Evolutionary conservation across 2,888 invertebrate genomes (phyloP), one percentile per base, ranked within the genome.

Genomic region (Gibbula magus): DNA sequence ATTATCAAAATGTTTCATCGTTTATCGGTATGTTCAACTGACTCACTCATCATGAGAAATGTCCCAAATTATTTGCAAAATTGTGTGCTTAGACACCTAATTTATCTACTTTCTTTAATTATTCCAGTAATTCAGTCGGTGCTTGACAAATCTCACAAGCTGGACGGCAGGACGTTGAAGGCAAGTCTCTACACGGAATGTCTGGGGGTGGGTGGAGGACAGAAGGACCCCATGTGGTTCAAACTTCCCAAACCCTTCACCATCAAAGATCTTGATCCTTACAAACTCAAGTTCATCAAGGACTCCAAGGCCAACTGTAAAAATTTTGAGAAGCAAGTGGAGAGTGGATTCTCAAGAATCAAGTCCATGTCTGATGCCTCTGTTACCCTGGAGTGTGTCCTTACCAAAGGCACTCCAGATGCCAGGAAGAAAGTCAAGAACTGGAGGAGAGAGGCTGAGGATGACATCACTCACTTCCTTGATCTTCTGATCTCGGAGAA

Each of bases 101-200:
- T 45, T 4, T 10, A 45, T 1, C 5, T 45, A 1, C 1, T 1
- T 45, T 45, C 13, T 5, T 5, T 56, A 7, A 25, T 25, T 73
- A 25, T 75, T 75, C 18, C 75, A 75, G 75, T 54, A 16, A 54
- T 75, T 32, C 53, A 53, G 18, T 29, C 29, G 32, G 54, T 75
- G 25, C 39, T 75, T 18, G n/a, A 53, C 32, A 54, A 53, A 75
- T 25, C 53, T 39, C 75, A 75, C 35, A 75, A 53, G 32, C n/a
- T 75, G 4, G 75, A 75, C 10, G 35, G 53, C 3, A 35, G n/a
- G n/a, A 29, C n/a, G 1, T 20, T 75, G 4, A 53, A 53, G 7
- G 35, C 54, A 32, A 54, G 54, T 20, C 52, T 75, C 25, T 75
- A 75, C 54, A 52, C 52, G 4, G 75, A 54, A 54, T 75, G 75